Evolutionary conservation across 2,888 invertebrate species (phyloP).

Genomic region (Embidobia sp.): DNA sequence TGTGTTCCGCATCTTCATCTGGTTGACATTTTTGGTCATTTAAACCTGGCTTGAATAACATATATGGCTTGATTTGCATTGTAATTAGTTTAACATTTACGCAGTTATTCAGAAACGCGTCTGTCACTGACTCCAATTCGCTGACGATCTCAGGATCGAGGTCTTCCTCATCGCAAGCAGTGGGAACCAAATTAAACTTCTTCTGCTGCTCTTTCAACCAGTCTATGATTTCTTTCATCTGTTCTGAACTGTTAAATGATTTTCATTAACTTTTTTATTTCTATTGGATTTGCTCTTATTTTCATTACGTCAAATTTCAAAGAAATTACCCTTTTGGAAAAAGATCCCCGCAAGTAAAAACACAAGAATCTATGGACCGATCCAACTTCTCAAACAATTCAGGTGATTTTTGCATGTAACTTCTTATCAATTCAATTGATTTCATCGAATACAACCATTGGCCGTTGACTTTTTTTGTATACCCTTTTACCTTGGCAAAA

Average conservation of each 20-base stretch:
- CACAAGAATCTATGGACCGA: slow-evolving; percentile 81
- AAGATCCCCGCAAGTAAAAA: slow-evolving; percentile 87
- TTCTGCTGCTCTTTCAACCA: slow-evolving; percentile 90
- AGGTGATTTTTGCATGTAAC: slow-evolving; percentile 88
- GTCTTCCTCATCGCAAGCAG: slow-evolving; percentile 87
- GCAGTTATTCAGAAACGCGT: slow-evolving; percentile 71
- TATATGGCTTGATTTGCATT: slow-evolving; percentile 90
- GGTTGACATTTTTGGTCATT: slow-evolving; percentile 85
- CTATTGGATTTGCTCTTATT: neutral
- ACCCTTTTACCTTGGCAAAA: slow-evolving; percentile 92
- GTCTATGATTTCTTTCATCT: slow-evolving; percentile 82
- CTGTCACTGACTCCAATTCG: slow-evolving; percentile 83
- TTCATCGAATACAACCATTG: slow-evolving; percentile 92
- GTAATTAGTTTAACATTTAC: slow-evolving; percentile 83
- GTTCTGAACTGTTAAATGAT: slow-evolving; percentile 75
- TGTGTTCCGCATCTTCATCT: slow-evolving; percentile 86
- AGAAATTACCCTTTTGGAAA: slow-evolving; percentile 84
- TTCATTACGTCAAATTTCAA: slow-evolving; percentile 16
- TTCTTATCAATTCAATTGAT: slow-evolving; percentile 86
- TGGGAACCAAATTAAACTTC: slow-evolving; percentile 82
- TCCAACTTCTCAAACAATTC: slow-evolving; percentile 86
- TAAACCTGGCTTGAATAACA: slow-evolving; percentile 86
- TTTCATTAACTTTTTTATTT: neutral
- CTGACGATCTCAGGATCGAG: slow-evolving; percentile 87
- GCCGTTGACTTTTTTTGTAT: slow-evolving; percentile 86